Evolutionary conservation across 1,140 invertebrate species (phyloP).

Genomic region (Drosophila dunni): DNA sequence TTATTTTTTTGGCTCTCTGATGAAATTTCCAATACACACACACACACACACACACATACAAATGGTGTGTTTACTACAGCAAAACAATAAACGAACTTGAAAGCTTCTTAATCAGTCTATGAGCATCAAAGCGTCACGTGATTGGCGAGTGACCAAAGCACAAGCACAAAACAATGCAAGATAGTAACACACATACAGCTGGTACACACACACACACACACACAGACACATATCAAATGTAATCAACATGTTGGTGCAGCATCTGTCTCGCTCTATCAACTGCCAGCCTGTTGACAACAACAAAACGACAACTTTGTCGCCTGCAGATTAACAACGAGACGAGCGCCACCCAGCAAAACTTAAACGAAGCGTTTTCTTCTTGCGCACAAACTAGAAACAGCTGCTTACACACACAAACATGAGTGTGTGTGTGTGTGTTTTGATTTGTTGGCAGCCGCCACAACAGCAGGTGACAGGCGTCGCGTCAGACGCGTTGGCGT

Average conservation of each 20-base stretch:
- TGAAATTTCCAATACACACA: constrained; percentile 38
- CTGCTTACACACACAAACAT: constrained; percentile 27
- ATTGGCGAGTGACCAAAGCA: constrained; percentile 31
- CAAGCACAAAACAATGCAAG: not conserved
- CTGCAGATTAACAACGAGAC: constrained; percentile 5
- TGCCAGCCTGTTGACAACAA: not conserved
- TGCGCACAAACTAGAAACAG: constrained; percentile 19
- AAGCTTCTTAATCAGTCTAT: constrained; percentile 19
- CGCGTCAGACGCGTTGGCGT: constrained; percentile 28
- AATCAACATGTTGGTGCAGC: constrained; percentile 27
- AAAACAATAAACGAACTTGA: constrained; percentile 34
- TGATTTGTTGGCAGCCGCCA: constrained; percentile 45
- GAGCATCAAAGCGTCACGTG: constrained; percentile 26
- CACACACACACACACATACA: constrained; percentile 5
- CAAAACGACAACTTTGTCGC: constrained; percentile 32
- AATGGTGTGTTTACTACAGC: constrained; percentile 14
- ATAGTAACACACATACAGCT: constrained; percentile 15
- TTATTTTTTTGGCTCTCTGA: constrained; percentile 9
- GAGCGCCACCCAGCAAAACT: constrained; percentile 14
- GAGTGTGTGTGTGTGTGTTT: constrained; percentile 32
- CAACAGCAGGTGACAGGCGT: constrained; percentile 35
- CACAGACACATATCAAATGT: not conserved
- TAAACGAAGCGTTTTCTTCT: constrained; percentile 16
- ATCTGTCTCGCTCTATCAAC: not conserved
- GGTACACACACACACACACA: too few species aligned